Percentiles rank a stretch among this genome's conserved stretches.
These are phyloP conservation scores for Aphidius ervi DNA, from an alignment of 1,140 invertebrate species.

Conservation along the genomic window DNA sequence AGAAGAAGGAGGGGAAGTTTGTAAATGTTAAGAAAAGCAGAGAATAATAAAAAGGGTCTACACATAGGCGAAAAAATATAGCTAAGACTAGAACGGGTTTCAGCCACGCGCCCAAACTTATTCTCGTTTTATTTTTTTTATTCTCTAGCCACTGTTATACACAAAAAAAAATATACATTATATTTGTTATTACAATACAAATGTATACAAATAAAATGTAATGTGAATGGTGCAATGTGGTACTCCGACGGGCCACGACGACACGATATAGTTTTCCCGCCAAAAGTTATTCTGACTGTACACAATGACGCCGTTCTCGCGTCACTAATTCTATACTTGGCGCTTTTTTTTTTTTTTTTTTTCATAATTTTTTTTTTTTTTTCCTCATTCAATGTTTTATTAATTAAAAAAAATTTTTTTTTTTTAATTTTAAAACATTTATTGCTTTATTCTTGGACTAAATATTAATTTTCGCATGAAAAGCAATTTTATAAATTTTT, in stretches of 20 bases:
- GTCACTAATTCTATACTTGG: not conserved
- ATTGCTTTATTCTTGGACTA: too few species aligned
- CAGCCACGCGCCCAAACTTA: conserved; percentile 37
- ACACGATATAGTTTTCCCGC: conserved; percentile 37
- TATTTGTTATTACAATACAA: too few species aligned
- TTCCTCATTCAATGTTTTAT: not conserved
- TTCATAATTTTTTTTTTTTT: conserved; percentile 2
- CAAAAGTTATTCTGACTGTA: conserved; percentile 30
- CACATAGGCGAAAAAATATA: conserved; percentile 8
- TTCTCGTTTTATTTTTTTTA: conserved; percentile 21
- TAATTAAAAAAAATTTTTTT: conserved; percentile 2
- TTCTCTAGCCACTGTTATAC: conserved; percentile 17
- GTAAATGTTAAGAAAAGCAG: not conserved
- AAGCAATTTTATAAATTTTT: not conserved
- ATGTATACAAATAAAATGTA: too few species aligned
- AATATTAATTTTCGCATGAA: not conserved
- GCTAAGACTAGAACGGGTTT: conserved; percentile 39
- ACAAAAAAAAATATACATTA: too few species aligned
- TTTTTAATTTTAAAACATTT: not conserved
- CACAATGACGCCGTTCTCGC: conserved; percentile 11
- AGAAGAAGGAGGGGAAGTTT: conserved; percentile 7
- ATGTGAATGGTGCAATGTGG: not conserved
- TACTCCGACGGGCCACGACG: conserved; percentile 17
- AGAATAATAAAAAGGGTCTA: conserved; percentile 23
- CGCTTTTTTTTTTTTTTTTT: not conserved